Conservation (phyloP, 2,797 vertebrate species). For the Crax fasciolata region DNA sequence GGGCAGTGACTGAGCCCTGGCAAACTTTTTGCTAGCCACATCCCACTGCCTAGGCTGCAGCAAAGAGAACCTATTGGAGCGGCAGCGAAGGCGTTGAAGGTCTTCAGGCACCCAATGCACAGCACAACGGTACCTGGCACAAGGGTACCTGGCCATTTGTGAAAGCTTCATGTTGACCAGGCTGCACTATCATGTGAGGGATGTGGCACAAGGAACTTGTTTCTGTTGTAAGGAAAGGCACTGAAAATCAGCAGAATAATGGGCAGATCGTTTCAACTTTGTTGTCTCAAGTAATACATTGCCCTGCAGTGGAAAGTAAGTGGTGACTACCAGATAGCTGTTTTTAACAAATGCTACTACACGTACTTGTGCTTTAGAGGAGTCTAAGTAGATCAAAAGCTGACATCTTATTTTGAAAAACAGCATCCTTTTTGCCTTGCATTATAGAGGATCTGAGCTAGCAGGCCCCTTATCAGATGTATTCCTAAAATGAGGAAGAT, state of each 20-base stretch:
- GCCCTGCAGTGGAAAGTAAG: not conserved
- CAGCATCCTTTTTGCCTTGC: not conserved
- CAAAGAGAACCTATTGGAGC: not conserved
- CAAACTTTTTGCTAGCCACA: not conserved
- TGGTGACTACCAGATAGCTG: not conserved
- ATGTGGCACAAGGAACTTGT: not conserved
- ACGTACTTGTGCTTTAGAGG: not conserved
- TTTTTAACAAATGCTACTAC: not conserved
- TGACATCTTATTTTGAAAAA: not conserved
- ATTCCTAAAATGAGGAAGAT: slow-evolving; percentile 41
- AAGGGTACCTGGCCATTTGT: not conserved
- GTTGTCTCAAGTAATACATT: not conserved
- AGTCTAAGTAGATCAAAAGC: not conserved
- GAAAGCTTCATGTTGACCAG: not conserved
- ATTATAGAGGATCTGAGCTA: not conserved
- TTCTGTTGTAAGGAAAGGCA: not conserved
- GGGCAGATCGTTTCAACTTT: not conserved
- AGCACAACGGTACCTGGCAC: not conserved
- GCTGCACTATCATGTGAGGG: not conserved
- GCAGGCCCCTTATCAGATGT: not conserved
- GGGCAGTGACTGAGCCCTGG: rapidly evolving
- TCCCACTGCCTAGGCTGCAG: not conserved
- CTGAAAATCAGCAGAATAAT: not conserved
- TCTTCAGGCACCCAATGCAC: rapidly evolving
- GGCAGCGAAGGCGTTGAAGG: not conserved